phyloP scores from a whole-genome alignment of 2,113 vertebrate species.

The Heterotis niloticus region DNA sequence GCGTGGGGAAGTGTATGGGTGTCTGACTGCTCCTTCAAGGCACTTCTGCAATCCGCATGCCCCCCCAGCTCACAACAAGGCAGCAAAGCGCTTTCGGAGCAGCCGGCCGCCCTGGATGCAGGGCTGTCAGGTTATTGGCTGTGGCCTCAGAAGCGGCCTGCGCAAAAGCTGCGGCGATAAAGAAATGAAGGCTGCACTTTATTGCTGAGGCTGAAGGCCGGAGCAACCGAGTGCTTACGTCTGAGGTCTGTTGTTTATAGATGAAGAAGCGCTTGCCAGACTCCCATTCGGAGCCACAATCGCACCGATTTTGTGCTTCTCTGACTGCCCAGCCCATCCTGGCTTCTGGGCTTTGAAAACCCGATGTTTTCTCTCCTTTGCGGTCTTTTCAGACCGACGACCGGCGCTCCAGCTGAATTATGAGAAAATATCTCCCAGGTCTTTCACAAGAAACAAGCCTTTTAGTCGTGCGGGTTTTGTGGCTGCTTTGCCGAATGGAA shows the following conservation, averaged over 20 bases:
- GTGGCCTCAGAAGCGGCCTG: constrained; percentile 60
- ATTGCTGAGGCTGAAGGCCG: constrained; percentile 57
- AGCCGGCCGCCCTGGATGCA: constrained; percentile 58
- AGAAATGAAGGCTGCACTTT: constrained; percentile 55
- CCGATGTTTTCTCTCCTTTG: too few species aligned
- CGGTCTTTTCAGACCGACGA: background rate
- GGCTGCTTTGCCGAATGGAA: constrained; percentile 17
- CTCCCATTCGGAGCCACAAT: constrained; percentile 50
- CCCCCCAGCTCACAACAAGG: constrained; percentile 58
- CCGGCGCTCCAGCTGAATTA: background rate
- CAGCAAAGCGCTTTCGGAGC: constrained; percentile 65
- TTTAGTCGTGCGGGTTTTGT: background rate
- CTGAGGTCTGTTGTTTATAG: constrained; percentile 58
- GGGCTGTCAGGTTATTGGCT: constrained; percentile 70
- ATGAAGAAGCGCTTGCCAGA: constrained; percentile 54
- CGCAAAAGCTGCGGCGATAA: constrained; percentile 53
- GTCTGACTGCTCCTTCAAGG: constrained; percentile 29
- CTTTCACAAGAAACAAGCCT: background rate
- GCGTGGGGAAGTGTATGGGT: constrained; percentile 48
- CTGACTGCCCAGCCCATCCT: background rate
- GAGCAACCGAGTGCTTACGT: constrained; percentile 55
- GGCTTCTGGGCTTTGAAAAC: constrained; percentile 17
- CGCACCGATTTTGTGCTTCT: constrained; percentile 34
- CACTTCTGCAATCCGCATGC: constrained; percentile 47
- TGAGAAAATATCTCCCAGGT: background rate